Conservation (phyloP, 2,113 vertebrate species). For the Odocoileus hemionus region DNA sequence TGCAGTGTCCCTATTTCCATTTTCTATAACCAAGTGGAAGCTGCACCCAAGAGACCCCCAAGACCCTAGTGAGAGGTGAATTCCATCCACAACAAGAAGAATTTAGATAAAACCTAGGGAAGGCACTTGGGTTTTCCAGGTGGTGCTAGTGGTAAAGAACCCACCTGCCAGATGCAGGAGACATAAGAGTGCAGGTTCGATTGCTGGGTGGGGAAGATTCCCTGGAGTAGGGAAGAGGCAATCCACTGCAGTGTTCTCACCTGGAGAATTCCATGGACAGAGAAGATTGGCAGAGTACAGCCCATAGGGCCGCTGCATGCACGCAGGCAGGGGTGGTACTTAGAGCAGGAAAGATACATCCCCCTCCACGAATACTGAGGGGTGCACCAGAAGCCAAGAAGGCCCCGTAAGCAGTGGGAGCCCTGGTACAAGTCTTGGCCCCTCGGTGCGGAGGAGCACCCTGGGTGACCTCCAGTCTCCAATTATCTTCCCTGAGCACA, state of each 20-base stretch:
- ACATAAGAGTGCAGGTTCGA: fast-evolving
- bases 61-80: not conserved
- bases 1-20: not conserved
- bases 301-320: not conserved
- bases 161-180: not conserved
- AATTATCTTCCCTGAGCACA: not conserved
- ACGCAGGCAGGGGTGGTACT: not conserved
- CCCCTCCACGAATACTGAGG: fast-evolving
- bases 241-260: not conserved
- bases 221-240: not conserved
- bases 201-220: not conserved
- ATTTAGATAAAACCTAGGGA: not conserved
- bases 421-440: not conserved
- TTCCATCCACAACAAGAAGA: not conserved
- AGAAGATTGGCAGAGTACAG: not conserved
- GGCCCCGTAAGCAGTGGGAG: no score
- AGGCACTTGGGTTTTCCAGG: not conserved
- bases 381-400: not conserved
- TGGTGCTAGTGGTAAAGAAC: not conserved
- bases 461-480: not conserved
- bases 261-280: not conserved
- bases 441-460: not conserved
- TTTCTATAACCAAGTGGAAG: not conserved
- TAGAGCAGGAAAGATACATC: not conserved
- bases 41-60: not conserved